Base-by-base conservation (phyloP, 2,113 vertebrate genomes). In the Lepisosteus osseus region DNA sequence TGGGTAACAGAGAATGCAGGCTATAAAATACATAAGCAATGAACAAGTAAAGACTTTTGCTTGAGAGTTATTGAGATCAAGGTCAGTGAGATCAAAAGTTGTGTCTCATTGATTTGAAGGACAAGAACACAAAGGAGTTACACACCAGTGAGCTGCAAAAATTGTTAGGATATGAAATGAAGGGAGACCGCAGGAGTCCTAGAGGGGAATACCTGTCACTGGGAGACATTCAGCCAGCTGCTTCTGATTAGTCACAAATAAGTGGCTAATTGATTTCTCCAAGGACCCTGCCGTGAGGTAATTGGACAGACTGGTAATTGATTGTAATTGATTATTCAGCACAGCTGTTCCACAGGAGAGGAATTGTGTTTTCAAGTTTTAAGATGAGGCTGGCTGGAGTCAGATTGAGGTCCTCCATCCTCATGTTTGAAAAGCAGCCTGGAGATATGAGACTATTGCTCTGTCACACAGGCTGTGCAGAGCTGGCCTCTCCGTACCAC, bases 171-270 rank as follows among this genome's bases (percentile, higher is more conserved):
- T 80, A 75, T 77, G 73, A 73, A 61, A 72, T 55, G 63, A 70
- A 72, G 51, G 72, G 66, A 62, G 59, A 51, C 55, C 11, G 47
- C 14, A 57, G 56, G 12, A 15, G 72, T 73, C 44, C 65, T 8
- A 55, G 29, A 68, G 69, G 78, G 81, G 72, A 77, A 80, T 70
- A 75, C 74, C 69, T 73, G 71, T 75, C 78, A 80, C 81, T 72
- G 61, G 67, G 71, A 75, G 63, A 47, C 70, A 69, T 65, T 74
- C 65, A 63, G 69, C 57, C 81, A 80, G 81, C 75, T 83, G 81
- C 68, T 77, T 61, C 9, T 54, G 78, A 83, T 83, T 79, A 80
- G 69, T 68, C 5, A 13, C 78, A 78, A 80, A 80, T 80, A 78
- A 69, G 56, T 69, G 65, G 55, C 67, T 76, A 78, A 83, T 78